These are phyloP conservation scores for Platorchestia sp. DNA, from an alignment of 1,140 invertebrate species.

Conservation along the genomic window DNA sequence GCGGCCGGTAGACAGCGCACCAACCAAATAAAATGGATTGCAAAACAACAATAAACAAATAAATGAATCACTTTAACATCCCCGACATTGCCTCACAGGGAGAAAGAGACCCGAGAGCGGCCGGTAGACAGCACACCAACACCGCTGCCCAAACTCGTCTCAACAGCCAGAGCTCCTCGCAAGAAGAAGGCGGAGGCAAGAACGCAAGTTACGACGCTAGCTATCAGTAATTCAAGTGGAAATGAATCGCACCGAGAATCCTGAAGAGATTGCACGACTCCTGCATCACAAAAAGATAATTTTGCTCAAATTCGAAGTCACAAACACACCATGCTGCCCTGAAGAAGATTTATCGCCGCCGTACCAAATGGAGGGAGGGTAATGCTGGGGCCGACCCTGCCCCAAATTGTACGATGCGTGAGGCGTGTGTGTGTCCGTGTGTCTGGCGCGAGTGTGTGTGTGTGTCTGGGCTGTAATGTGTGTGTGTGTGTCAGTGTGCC, in stretches of 20 bases:
- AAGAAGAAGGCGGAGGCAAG: not conserved
- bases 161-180: not conserved
- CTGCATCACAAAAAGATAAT: conserved; percentile 26
- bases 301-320: not conserved
- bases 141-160: not conserved
- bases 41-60: too few relatives aligned
- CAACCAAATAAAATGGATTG: too few relatives aligned
- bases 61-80: too few relatives aligned
- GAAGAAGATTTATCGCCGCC: conserved; percentile 24
- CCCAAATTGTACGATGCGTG: not conserved
- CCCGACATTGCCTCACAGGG: too few relatives aligned
- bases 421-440: not conserved
- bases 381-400: not conserved
- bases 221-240: conserved; percentile 30
- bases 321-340: conserved; percentile 3
- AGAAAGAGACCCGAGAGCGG: too few relatives aligned
- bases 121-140: too few relatives aligned
- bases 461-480: not conserved
- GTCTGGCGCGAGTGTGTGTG: not conserved
- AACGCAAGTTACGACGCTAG: not conserved
- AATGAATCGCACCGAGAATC: conserved; percentile 34
- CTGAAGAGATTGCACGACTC: conserved; percentile 24
- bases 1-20: too few relatives aligned
- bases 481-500: not conserved
- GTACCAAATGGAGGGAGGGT: not conserved